A percentile compares a stretch with the other conserved stretches of the same genome.
Conservation (phyloP, 2,113 vertebrate species). For the Riparia riparia region DNA sequence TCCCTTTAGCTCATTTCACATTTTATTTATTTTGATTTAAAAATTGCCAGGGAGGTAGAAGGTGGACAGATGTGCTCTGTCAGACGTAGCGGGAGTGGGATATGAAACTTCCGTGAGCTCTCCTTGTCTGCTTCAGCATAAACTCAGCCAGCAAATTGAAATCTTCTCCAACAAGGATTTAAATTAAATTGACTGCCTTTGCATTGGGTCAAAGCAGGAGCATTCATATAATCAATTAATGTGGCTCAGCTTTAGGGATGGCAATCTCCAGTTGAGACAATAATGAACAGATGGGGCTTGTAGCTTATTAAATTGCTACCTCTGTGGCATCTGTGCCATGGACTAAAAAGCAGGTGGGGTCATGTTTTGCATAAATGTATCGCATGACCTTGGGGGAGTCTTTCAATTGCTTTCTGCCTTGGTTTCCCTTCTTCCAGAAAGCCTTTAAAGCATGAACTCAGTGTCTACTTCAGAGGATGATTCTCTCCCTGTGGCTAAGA, state of each 20-base stretch:
- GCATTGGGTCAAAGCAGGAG: constrained; percentile 42
- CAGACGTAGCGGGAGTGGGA: background rate
- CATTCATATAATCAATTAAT: constrained; percentile 57
- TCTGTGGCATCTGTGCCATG: constrained; percentile 29
- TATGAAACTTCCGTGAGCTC: background rate
- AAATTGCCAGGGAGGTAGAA: constrained; percentile 9
- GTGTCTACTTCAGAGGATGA: background rate
- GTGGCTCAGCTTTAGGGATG: constrained; percentile 43
- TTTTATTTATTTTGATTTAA: constrained; percentile 45
- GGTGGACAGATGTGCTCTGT: constrained; percentile 25
- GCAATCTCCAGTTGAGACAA: constrained; percentile 47
- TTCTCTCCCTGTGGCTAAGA: background rate
- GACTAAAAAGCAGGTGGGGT: constrained; percentile 14
- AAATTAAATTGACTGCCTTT: constrained; percentile 63
- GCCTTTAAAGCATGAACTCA: background rate
- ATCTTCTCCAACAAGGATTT: constrained; percentile 38
- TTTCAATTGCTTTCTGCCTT: background rate
- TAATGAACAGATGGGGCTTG: constrained; percentile 56
- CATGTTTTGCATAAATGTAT: constrained; percentile 1
- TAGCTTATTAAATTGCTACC: constrained; percentile 52
- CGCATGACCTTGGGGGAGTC: background rate
- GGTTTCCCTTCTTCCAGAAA: background rate
- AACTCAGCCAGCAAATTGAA: constrained; percentile 55
- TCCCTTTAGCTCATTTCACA: background rate
- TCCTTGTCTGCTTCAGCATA: constrained; percentile 25